Evolutionary conservation across 1,140 invertebrate species (phyloP), one percentile per base, ranked within the genome.

Genomic region (Apolygus lucorum): DNA sequence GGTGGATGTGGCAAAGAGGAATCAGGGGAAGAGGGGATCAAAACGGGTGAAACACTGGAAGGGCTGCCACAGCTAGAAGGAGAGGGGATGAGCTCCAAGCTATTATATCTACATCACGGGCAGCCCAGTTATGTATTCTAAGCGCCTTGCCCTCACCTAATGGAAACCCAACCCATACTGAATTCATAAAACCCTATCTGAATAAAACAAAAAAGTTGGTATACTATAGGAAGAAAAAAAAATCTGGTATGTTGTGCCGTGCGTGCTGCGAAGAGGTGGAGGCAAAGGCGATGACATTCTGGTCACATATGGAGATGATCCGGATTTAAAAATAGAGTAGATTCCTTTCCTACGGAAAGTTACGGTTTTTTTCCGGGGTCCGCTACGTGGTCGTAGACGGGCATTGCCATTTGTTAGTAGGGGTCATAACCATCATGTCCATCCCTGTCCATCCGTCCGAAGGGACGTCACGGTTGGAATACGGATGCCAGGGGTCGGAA

Each of bases 81-180:
- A 59, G 22, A 4, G 22, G 22, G 13, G 54, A 17, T 59, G 54
- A 59, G 54, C 54, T 59, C 54, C 54, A 21, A 59, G 54, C 54
- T 59, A 59, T 59, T 59, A 59, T 59, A 59, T 59, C 54, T 59
- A 59, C 54, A 59, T 59, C 54, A 59, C 54, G 54, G 54, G 54
- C n/a, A 59, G 54, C 54, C 54, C 54, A 24, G 54, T 59, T 59
- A 59, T 59, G 54, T 59, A 59, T 59, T 59, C 54, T 59, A 59
- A 59, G 54, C 54, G 54, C 54, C 54, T 59, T 13, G 54, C 54
- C 54, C 54, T 59, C 54, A 59, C 54, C 54, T 59, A 59, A 59
- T 59, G 54, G 54, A 59, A 59, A 59, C 54, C 54, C 54, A 59
- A 59, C 54, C 54, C 54, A 14, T 59, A 59, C 54, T 13, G 54